Evolutionary conservation across 2,888 invertebrate genomes (phyloP), one percentile per base, ranked within the genome.

Genomic region (Oscheius sp.): DNA sequence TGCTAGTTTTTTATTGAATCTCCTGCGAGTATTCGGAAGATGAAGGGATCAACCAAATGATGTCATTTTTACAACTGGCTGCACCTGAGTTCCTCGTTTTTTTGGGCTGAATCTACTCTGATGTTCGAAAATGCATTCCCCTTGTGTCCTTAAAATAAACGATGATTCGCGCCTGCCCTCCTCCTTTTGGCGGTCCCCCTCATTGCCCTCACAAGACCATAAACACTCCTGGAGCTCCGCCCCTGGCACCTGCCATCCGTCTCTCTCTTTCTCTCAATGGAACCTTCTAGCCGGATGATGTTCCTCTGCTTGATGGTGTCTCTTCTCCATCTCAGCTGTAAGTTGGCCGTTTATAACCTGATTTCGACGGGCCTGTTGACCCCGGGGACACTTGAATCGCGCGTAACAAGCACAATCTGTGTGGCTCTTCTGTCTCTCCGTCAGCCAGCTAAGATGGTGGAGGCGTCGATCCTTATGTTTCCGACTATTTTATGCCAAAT

Each of bases 401-500:
- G 61, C 61, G 61, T 61, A 61, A 61, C 27, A 45, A 45, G 61
- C 61, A 61, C 61, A 61, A 61, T 61, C 61, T 45, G 61, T 42
- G 39, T 10, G 37, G 37, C 37, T 37, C 12, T 15, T 15, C 12
- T 15, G 8, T 37, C 37, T 15, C 42, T 58, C 42, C 58, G n/a
- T n/a, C n/a, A n/a, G n/a, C n/a, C n/a, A n/a, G 29, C 58, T n/a
- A 15, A 45, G 15, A 65, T 65, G 65, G 46, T 42, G 17, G 68
- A 68, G 15, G 70, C 74, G 15, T 71, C 74, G 5, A 67, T 82
- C 37, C 68, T 83, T 48, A 79, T 80, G 69, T 74, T 83, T 50
- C 83, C 83, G 25, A 73, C 83, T 27, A 70, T 83, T 45, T 65
- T 83, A 33, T 83, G 83, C 69, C 83, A 83, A 64, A 65, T 83